Conservation (phyloP, 2,888 invertebrate genomes). For the Spodoptera exigua region DNA sequence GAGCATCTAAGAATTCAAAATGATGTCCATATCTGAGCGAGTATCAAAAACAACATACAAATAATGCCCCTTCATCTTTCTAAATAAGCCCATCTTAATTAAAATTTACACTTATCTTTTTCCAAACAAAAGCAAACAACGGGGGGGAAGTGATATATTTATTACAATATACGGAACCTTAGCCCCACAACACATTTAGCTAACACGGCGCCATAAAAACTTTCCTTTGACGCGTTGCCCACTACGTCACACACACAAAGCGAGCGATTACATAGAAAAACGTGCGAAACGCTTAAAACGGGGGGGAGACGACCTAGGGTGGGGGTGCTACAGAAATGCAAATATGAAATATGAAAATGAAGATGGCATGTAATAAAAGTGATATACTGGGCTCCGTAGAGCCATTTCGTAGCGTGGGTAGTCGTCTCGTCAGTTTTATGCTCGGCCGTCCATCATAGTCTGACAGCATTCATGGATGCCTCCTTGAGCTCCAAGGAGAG, state of each 20-base stretch:
- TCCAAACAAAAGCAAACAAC: conserved; percentile 4
- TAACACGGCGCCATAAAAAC: conserved; percentile 67
- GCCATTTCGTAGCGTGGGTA: conserved; percentile 92
- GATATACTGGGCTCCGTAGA: conserved; percentile 94
- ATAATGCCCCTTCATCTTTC: too few relatives aligned
- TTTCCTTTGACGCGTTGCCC: conserved; percentile 74
- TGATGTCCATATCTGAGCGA: too few relatives aligned
- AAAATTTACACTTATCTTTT: too few relatives aligned
- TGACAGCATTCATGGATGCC: conserved; percentile 91
- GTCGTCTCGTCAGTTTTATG: conserved; percentile 93
- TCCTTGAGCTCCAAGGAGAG: conserved; percentile 71
- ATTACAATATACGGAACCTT: conserved; percentile 59
- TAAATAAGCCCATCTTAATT: too few relatives aligned
- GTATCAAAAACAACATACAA: too few relatives aligned
- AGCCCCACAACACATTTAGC: conserved; percentile 37
- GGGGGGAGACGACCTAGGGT: conserved; percentile 59
- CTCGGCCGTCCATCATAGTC: conserved; percentile 92
- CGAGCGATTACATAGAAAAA: conserved; percentile 85
- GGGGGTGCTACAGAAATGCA: conserved; percentile 84
- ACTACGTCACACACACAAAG: conserved; percentile 79
- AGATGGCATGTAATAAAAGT: conserved; percentile 94
- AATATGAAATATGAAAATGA: conserved; percentile 91
- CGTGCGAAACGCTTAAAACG: conserved; percentile 83
- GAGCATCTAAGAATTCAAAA: too few relatives aligned
- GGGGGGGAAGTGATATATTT: not conserved